Evolutionary conservation across 2,888 invertebrate species (phyloP).

Genomic region (Agrilus biguttatus): DNA sequence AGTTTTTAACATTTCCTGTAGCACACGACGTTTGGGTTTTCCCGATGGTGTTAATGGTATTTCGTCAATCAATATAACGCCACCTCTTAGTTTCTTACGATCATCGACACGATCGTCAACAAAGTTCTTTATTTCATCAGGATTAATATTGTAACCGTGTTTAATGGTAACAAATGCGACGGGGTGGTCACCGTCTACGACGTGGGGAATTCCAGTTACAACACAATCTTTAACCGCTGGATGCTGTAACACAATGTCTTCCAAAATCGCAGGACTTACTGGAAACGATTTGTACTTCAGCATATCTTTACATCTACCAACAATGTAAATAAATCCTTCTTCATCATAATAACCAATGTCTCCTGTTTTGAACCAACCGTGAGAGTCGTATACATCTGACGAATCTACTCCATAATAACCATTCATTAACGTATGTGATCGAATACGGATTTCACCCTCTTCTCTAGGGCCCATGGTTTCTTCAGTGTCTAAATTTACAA

Average conservation of each 20-base stretch:
- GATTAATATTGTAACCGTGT: constrained; percentile 3
- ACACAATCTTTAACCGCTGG: constrained; percentile 18
- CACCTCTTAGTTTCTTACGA: constrained; percentile 11
- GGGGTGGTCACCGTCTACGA: constrained; percentile 23
- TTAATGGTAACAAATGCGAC: constrained; percentile 18
- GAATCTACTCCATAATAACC: constrained; percentile 35
- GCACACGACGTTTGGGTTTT: constrained; percentile 7
- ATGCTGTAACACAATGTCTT: constrained; percentile 20
- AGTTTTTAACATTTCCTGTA: constrained; percentile 2
- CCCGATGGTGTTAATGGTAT: constrained; percentile 10
- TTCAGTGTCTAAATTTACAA: constrained; percentile 30
- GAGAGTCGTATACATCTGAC: constrained; percentile 27
- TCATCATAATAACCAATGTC: constrained; percentile 38
- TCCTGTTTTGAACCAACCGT: constrained; percentile 37
- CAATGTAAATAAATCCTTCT: constrained; percentile 31
- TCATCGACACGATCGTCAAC: constrained; percentile 11
- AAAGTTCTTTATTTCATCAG: constrained; percentile 6
- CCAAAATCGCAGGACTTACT: constrained; percentile 26
- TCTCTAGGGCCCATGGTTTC: constrained; percentile 31
- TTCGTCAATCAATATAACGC: constrained; percentile 10
- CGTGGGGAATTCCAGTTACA: constrained; percentile 22
- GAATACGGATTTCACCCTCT: constrained; percentile 38
- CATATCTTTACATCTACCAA: constrained; percentile 37
- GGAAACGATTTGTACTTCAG: constrained; percentile 37
- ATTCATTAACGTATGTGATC: constrained; percentile 24